phyloP scores from a whole-genome alignment of 2,888 invertebrate genomes.

The Oxyteleia sp. region DNA sequence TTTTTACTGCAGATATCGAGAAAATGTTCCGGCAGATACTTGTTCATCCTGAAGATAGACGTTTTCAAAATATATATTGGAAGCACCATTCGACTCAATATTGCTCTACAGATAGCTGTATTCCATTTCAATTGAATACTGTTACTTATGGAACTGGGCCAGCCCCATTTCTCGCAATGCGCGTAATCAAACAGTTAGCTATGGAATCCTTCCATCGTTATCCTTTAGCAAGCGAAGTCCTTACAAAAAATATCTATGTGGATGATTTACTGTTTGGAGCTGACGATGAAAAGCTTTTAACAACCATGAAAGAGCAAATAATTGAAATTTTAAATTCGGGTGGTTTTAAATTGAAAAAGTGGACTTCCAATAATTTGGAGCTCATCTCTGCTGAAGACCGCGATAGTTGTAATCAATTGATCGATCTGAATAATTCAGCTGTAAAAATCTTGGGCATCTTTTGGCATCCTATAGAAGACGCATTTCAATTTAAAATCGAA shows the following conservation, averaged over 20 bases:
- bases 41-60: neutral
- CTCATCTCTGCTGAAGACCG: too few relatives aligned
- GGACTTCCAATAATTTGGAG: neutral
- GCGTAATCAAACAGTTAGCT: neutral
- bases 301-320: neutral
- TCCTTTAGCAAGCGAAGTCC: neutral
- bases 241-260: neutral
- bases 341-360: neutral
- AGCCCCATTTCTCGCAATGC: constrained; percentile 14
- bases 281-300: neutral
- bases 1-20: neutral
- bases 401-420: too few relatives aligned
- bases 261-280: constrained; percentile 17
- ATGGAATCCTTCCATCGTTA: neutral
- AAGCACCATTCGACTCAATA: too few relatives aligned
- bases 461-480: neutral
- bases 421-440: too few relatives aligned
- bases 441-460: neutral
- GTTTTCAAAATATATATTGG: constrained; percentile 2
- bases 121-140: neutral
- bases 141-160: constrained; percentile 3
- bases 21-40: constrained; percentile 20
- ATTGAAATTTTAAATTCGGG: neutral
- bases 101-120: neutral
- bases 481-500: neutral